phyloP scores from a whole-genome alignment of 2,113 vertebrate genomes.

The Edolisoma coerulescens region DNA sequence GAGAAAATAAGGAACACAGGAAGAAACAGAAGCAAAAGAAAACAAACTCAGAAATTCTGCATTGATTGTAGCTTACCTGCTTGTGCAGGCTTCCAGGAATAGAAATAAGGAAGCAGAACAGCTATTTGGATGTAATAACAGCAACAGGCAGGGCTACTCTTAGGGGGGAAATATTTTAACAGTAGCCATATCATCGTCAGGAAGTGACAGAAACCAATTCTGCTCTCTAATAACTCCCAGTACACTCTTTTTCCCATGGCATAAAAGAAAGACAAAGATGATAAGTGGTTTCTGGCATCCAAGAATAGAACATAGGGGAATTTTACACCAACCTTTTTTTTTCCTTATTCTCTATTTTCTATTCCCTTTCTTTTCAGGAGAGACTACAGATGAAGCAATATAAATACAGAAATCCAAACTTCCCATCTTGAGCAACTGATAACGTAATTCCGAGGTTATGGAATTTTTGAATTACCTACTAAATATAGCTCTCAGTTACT shows the following conservation, averaged over 20 bases:
- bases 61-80: neutral
- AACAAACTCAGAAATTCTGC: neutral
- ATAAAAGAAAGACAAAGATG: constrained; percentile 3
- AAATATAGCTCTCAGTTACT: neutral
- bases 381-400: neutral
- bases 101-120: neutral
- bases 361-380: neutral
- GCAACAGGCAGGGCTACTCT: constrained; percentile 35
- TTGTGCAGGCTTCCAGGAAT: neutral
- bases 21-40: neutral
- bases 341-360: neutral
- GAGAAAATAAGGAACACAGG: neutral
- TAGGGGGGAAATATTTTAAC: constrained; percentile 28
- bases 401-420: neutral
- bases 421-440: neutral
- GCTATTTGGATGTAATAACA: constrained; percentile 8
- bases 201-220: constrained; percentile 48
- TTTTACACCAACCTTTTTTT: neutral
- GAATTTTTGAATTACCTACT: neutral
- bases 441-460: neutral
- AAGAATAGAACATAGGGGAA: neutral
- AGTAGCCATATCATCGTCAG: neutral
- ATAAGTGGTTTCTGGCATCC: neutral
- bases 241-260: constrained; percentile 30
- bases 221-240: constrained; percentile 12